A percentile compares a stretch with the other conserved stretches of the same genome.
Evolutionary conservation across 1,140 invertebrate genomes (phyloP).

Genomic region (Nephila pilipes): DNA sequence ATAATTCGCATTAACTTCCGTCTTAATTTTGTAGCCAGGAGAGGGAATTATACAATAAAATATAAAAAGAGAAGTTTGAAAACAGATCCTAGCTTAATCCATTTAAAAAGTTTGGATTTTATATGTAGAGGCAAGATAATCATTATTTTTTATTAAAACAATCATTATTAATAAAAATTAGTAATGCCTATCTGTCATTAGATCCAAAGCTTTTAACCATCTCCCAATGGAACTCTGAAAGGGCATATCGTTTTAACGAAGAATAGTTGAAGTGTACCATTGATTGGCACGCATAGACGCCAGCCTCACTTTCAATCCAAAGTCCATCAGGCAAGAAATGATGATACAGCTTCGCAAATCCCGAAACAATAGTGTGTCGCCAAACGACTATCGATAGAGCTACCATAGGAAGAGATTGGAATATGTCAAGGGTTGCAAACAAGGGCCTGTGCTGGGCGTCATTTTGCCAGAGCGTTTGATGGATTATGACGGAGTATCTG

Average conservation of each 20-base stretch:
- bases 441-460: constrained; percentile 56
- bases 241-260: not conserved
- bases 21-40: too few species aligned
- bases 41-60: too few species aligned
- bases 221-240: not conserved
- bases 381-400: constrained; percentile 47
- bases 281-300: not conserved
- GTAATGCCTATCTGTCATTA: not conserved
- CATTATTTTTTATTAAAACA: too few species aligned
- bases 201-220: not conserved
- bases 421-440: constrained; percentile 70
- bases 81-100: too few species aligned
- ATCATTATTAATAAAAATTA: not conserved
- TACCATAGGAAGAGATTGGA: constrained; percentile 67
- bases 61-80: too few species aligned
- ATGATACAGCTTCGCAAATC: constrained; percentile 62
- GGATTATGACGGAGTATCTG: constrained; percentile 74
- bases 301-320: not conserved
- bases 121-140: too few species aligned
- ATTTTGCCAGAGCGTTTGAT: constrained; percentile 66
- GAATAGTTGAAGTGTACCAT: not conserved
- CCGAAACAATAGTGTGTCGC: constrained; percentile 54
- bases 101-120: too few species aligned
- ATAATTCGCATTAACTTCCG: too few species aligned
- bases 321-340: constrained; percentile 60